A percentile compares a stretch with the other conserved stretches of the same genome.
Evolutionary conservation across 2,888 invertebrate species (phyloP).

Genomic region (Aethes cnicana): DNA sequence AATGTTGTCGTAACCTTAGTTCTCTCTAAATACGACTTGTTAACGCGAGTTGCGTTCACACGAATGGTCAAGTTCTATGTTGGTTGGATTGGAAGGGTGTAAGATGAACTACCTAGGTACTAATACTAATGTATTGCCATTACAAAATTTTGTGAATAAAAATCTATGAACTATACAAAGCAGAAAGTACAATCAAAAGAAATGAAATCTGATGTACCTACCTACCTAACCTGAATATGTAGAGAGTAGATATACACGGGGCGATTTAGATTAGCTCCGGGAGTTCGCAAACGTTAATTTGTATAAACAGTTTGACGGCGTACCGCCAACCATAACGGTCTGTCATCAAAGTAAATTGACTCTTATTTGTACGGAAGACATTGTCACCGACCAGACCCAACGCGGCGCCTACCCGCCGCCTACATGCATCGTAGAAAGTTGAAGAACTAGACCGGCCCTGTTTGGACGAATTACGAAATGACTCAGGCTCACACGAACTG

Average conservation of each 20-base stretch:
- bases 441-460: constrained; percentile 72
- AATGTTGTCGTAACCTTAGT: constrained; percentile 49
- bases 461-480: constrained; percentile 60
- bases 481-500: constrained; percentile 51
- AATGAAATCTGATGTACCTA: too few species aligned
- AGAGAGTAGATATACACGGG: too few species aligned
- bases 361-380: constrained; percentile 35
- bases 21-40: constrained; percentile 39
- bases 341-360: constrained; percentile 3
- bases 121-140: too few species aligned
- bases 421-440: constrained; percentile 75
- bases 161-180: too few species aligned
- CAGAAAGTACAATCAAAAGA: too few species aligned
- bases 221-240: too few species aligned
- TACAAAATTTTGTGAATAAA: too few species aligned
- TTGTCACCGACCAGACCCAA: constrained; percentile 49
- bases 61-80: constrained; percentile 32
- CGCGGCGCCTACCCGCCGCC: constrained; percentile 58
- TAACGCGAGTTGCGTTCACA: constrained; percentile 43
- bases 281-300: too few species aligned
- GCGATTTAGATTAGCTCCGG: too few species aligned
- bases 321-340: background rate
- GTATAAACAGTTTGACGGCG: background rate
- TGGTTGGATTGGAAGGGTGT: constrained; percentile 5
- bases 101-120: too few species aligned